A percentile compares a stretch with the other conserved stretches of the same genome.
phyloP scores from a whole-genome alignment of 2,113 vertebrate genomes.

The Elanus axillaris region DNA sequence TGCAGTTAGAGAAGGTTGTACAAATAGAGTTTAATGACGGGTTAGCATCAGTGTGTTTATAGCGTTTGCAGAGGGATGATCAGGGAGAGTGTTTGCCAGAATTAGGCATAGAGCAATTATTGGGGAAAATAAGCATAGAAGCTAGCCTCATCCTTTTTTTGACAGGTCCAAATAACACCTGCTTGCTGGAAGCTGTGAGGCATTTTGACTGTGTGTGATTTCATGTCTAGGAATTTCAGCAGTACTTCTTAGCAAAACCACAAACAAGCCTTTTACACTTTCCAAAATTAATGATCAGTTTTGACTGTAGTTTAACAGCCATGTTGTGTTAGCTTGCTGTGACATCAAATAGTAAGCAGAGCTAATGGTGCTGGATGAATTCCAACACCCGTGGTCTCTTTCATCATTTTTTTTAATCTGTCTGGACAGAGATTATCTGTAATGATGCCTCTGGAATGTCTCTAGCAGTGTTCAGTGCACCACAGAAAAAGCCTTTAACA shows the following conservation, averaged over 20 bases:
- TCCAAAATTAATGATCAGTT: neutral
- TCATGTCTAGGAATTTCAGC: neutral
- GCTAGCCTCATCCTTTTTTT: neutral
- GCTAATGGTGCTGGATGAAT: neutral
- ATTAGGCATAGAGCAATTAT: rapidly evolving
- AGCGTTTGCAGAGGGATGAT: neutral
- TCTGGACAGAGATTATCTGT: conserved; percentile 52
- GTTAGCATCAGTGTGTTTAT: neutral
- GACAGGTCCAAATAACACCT: neutral
- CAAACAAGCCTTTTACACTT: neutral
- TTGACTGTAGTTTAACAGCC: neutral
- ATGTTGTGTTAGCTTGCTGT: neutral
- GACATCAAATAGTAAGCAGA: neutral
- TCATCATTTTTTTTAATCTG: conserved; percentile 20
- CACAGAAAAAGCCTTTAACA: neutral
- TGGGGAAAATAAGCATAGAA: neutral
- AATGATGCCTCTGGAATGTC: conserved; percentile 52
- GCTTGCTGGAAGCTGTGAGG: neutral
- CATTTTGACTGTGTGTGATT: neutral
- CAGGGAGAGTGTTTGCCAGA: neutral
- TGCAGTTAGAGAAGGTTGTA: neutral
- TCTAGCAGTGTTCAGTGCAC: neutral
- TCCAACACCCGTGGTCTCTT: neutral
- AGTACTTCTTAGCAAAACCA: neutral
- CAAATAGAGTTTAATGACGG: neutral